Conservation (phyloP, 2,888 invertebrate species). For the Dryobota labecula region DNA sequence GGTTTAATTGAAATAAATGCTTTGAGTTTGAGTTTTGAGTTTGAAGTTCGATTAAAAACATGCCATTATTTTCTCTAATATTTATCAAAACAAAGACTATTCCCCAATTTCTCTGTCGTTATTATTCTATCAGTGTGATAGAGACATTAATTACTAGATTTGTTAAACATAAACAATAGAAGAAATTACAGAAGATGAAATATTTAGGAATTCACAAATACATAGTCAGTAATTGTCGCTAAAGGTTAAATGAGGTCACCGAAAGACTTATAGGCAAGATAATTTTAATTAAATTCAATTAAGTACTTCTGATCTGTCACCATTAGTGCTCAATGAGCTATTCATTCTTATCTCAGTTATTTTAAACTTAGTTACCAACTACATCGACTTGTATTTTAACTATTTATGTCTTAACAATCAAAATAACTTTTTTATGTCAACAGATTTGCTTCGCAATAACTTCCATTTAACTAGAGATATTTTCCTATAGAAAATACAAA, state of each 20-base stretch:
- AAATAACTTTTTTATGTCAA: no score
- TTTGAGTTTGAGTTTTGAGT: no score
- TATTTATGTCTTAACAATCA: no score
- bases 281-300: conserved; percentile 52
- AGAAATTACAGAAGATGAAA: conserved; percentile 38
- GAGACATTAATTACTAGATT: not conserved
- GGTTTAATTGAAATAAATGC: no score
- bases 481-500: not conserved
- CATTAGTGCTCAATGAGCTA: conserved; percentile 15
- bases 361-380: conserved; percentile 7
- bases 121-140: conserved; percentile 15
- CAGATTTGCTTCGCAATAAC: no score
- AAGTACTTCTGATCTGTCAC: conserved; percentile 23
- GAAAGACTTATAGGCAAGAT: conserved; percentile 32
- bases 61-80: not conserved
- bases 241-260: conserved; percentile 38
- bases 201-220: conserved; percentile 27
- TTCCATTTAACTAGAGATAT: not conserved
- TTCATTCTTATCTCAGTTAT: conserved; percentile 8
- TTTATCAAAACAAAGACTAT: not conserved
- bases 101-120: conserved; percentile 5
- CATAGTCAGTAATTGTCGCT: conserved; percentile 22
- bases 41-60: no score
- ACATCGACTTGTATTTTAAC: not conserved
- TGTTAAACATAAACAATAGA: conserved; percentile 29